Base-by-base conservation (phyloP, 2,888 invertebrate species). In the Ophonus ardosiacus region DNA sequence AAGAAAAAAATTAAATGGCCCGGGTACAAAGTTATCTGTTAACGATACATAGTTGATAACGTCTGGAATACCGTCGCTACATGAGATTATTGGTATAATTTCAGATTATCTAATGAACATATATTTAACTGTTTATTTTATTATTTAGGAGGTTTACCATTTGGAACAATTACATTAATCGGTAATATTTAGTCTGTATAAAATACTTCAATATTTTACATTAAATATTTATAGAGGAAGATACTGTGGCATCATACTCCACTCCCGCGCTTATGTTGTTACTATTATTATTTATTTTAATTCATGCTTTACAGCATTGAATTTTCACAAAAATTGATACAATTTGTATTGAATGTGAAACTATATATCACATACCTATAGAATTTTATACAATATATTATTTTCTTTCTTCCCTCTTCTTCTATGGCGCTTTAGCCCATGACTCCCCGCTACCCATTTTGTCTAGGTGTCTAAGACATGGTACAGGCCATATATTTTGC, bases 51-150 rank as follows among this genome's bases (percentile, higher is more conserved):
- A 96, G 90, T 91, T 95, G 74, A 92, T 96, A 86, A 97, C 97
- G 7, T 95, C 96, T 76, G 98, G 98, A 86, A 95, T 97, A 89
- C 96, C 96, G 8, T 97, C 97, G 0, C 90, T 98, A 71, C 98
- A 98, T 92, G 93, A 95, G 89, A 92, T 97, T 87, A 92, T 96
- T 88, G 96, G 95, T 95, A 90, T 89, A 81, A 85, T 87, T 88
- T 85, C 51, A 89, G 88, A 88, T 88, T 89, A 89, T 86, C 84
- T 81, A 81, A 63, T 38, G 7, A 43, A 18, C 8, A 74, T 76
- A 51, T 65, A 65, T 87, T 86, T 87, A 81, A 80, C 40, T 10
- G 18, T 6, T 74, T 74, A 43, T 74, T 74, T 68, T 8, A 18
- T 74, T 15, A 43, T 43, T 13, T 88, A 95, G 95, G 95, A 82